These are phyloP conservation scores for Puntigrus tetrazona DNA, from an alignment of 2,113 vertebrate species.

Conservation along the genomic window DNA sequence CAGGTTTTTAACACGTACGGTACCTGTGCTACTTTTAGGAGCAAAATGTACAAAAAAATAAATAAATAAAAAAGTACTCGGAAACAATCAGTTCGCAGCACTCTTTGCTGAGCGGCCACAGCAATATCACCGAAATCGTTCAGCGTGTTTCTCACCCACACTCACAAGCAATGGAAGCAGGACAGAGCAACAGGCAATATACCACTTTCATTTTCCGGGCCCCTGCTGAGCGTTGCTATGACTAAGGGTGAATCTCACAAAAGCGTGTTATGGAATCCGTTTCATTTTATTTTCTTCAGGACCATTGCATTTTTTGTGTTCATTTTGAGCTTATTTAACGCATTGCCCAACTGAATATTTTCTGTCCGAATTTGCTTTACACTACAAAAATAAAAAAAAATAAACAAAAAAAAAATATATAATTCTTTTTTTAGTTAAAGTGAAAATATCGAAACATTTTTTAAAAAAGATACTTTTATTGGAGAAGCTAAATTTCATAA, in stretches of 20 bases:
- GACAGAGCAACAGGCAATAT: constrained; percentile 76
- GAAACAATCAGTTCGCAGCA: constrained; percentile 26
- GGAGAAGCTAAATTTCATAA: neutral
- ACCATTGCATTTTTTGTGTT: neutral
- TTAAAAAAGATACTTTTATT: neutral
- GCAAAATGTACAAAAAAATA: neutral
- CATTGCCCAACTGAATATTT: neutral
- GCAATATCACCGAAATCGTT: constrained; percentile 36
- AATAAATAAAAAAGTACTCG: neutral
- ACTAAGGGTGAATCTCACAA: neutral
- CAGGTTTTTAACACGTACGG: constrained; percentile 26
- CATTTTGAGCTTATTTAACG: neutral
- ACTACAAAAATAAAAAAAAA: neutral
- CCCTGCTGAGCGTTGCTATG: constrained; percentile 49
- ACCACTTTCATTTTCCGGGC: constrained; percentile 65
- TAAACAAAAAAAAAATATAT: no score
- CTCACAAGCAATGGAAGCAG: constrained; percentile 35
- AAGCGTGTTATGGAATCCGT: neutral
- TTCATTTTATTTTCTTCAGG: neutral
- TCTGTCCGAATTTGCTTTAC: neutral
- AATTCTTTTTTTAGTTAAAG: neutral
- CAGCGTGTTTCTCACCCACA: constrained; percentile 28
- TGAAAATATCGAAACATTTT: neutral
- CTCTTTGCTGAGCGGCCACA: neutral
- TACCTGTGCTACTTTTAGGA: constrained; percentile 14